A percentile compares a stretch with the other conserved stretches of the same genome.
Conservation (phyloP, 2,888 invertebrate species). For the Euproctis similis region DNA sequence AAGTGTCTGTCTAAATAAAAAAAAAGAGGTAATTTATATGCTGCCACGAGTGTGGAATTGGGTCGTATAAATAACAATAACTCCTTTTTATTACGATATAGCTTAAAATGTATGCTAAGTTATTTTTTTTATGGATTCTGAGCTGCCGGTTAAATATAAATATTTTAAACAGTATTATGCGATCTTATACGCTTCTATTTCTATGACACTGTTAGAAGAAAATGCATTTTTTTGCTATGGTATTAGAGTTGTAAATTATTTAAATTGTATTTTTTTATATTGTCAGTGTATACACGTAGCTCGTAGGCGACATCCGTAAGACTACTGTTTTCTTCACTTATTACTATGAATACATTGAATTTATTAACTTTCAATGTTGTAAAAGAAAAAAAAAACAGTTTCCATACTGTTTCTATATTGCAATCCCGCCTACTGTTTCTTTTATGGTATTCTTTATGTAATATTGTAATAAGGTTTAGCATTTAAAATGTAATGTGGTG, state of each 20-base stretch:
- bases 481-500: no score
- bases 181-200: constrained; percentile 20
- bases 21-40: constrained; percentile 20
- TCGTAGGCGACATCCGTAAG: constrained; percentile 54
- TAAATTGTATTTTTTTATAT: constrained; percentile 35
- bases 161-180: constrained; percentile 24
- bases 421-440: neutral
- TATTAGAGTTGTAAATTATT: constrained; percentile 27
- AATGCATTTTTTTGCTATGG: constrained; percentile 9
- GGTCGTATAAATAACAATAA: constrained; percentile 20
- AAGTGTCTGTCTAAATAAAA: constrained; percentile 18
- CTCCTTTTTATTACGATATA: constrained; percentile 15
- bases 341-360: constrained; percentile 50
- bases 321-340: constrained; percentile 60
- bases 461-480: no score
- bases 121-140: no score
- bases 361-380: constrained; percentile 29
- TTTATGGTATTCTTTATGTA: no score
- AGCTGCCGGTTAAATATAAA: constrained; percentile 42
- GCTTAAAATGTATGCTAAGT: constrained; percentile 45
- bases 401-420: neutral
- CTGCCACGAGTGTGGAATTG: constrained; percentile 16
- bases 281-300: constrained; percentile 54
- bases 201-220: constrained; percentile 5
- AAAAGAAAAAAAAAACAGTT: constrained; percentile 21